Evolutionary conservation across 2,113 vertebrate species (phyloP).

Genomic region (Nipponia nippon): DNA sequence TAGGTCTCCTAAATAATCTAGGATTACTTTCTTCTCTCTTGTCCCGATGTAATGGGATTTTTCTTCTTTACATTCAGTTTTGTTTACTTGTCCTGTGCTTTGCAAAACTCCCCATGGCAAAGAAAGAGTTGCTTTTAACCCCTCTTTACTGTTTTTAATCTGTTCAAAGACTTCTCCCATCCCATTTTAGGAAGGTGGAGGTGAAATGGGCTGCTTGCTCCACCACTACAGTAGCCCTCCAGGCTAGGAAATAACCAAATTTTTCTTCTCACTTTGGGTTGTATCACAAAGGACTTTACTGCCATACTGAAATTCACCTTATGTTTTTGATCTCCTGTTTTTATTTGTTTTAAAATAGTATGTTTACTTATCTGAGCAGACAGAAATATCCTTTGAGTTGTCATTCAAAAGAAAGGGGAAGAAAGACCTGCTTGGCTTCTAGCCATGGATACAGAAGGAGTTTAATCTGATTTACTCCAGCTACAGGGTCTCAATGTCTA

Average conservation of each 20-base stretch:
- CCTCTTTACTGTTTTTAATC: background rate
- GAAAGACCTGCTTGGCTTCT: constrained; percentile 15
- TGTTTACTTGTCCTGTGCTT: background rate
- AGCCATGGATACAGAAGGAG: background rate
- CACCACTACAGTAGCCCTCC: background rate
- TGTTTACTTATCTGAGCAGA: background rate
- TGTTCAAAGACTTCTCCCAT: background rate
- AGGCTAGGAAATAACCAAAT: background rate
- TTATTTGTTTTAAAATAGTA: background rate
- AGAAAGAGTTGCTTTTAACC: background rate
- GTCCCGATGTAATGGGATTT: background rate
- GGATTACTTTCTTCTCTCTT: background rate
- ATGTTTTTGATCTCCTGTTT: background rate
- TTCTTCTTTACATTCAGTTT: background rate
- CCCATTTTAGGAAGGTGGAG: rapidly evolving
- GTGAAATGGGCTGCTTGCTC: background rate
- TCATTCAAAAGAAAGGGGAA: background rate
- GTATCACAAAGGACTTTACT: background rate
- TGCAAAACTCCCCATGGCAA: background rate
- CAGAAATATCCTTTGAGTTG: background rate
- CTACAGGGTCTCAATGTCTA: background rate
- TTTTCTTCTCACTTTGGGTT: background rate
- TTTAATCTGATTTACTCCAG: constrained; percentile 65
- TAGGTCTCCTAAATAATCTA: background rate
- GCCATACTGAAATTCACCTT: background rate